phyloP scores from a whole-genome alignment of 2,113 vertebrate genomes.

The Vanacampus margaritifer region DNA sequence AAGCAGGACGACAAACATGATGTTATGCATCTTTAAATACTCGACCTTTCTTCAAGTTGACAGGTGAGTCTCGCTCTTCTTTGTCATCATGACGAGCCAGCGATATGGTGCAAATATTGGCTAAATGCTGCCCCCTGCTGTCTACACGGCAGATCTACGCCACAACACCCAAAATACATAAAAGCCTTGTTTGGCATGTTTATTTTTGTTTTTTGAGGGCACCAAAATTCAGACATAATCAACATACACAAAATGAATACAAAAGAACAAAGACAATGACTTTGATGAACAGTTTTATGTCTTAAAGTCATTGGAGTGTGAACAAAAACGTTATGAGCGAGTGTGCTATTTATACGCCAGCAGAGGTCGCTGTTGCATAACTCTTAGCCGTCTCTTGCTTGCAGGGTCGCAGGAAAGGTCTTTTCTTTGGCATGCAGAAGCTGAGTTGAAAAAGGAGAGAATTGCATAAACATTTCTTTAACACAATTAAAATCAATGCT shows the following conservation, averaged over 20 bases:
- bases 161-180: not conserved
- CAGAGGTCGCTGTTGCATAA: constrained; percentile 33
- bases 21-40: not conserved
- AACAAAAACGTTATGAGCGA: not conserved
- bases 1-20: too few species aligned
- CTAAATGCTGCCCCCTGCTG: not conserved
- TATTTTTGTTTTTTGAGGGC: not conserved
- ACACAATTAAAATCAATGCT: not conserved
- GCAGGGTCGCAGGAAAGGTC: not conserved
- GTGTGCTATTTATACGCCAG: constrained; percentile 5
- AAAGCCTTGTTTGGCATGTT: too few species aligned
- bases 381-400: not conserved
- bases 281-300: not conserved
- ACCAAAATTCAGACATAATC: not conserved
- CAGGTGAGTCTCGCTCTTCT: not conserved
- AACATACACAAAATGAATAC: not conserved
- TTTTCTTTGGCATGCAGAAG: constrained; percentile 12
- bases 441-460: not conserved
- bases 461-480: not conserved
- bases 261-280: not conserved
- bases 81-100: not conserved
- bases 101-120: too few species aligned
- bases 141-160: not conserved
- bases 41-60: not conserved
- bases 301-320: not conserved